Base-by-base conservation (phyloP, 2,888 invertebrate species). In the Creontiades dilutus region DNA sequence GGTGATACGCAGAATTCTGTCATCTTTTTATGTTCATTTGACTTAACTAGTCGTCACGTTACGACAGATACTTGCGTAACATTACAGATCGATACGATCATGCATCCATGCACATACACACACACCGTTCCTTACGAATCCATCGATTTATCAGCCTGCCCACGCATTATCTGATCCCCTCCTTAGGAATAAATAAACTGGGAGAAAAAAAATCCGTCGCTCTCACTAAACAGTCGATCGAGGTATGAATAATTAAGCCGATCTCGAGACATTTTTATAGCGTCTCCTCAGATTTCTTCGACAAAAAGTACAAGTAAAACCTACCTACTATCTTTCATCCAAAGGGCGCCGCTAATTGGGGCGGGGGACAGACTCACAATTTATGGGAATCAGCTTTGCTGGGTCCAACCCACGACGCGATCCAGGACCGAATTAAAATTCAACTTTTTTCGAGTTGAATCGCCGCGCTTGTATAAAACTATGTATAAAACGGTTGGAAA, bases 271-370 rank as follows among this genome's bases (percentile, higher is more conserved):
- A 68, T 68, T 68, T 68, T 68, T 68, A 68, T 23, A 23, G 68
- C 68, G 27, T 68, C 68, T 23, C 27, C 68, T 68, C 68, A 68
- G 68, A 68, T 68, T 68, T 68, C 68, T 23, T 23, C 23, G 23
- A 19, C 19, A 68, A 68, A 68, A 68, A 68, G 68, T 68, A 68
- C 23, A 68, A 68, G 68, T 68, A 68, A 68, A 68, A 68, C 68
- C 68, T 23, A 68, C 68, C 68, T 23, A 68, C 68, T 68, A 68
- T 68, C 68, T 68, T 68, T 68, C 68, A 68, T 68, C 68, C 68
- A 68, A 68, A 68, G 68, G 68, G 68, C 68, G 23, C 68, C 68
- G 68, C 68, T 68, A 68, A 68, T 68, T 68, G 68, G 68, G 23
- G 68, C 68, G 68, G 68, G 68, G 68, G 68, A 68, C 68, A 27